Percentiles rank a stretch among this genome's conserved stretches.
Conservation (phyloP, 2,113 vertebrate species). For the Paraplagusia blochii region DNA sequence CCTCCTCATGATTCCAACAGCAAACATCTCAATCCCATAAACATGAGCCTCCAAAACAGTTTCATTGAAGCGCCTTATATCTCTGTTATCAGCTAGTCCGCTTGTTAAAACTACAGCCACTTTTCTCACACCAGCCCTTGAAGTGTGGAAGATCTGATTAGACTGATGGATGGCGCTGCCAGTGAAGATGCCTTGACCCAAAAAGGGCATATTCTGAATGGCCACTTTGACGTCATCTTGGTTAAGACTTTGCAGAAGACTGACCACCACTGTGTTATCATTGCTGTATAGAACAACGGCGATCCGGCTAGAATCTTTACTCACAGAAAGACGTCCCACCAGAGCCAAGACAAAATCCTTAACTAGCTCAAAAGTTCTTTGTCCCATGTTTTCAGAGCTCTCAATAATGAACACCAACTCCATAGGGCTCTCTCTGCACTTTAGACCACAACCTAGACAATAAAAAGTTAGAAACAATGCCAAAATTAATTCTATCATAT, state of each 20-base stretch:
- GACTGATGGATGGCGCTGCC: conserved; percentile 79
- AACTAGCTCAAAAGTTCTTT: conserved; percentile 80
- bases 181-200: conserved; percentile 84
- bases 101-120: conserved; percentile 83
- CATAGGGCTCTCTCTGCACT: conserved; percentile 78
- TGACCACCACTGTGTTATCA: conserved; percentile 71
- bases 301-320: conserved; percentile 57
- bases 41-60: conserved; percentile 64
- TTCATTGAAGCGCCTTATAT: conserved; percentile 63
- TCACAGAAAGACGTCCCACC: conserved; percentile 70
- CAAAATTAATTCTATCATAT: not conserved
- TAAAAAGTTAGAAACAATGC: not conserved
- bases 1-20: conserved; percentile 79
- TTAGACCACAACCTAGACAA: conserved; percentile 80
- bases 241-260: conserved; percentile 70
- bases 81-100: conserved; percentile 77
- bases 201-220: conserved; percentile 79
- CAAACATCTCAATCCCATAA: conserved; percentile 76
- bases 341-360: conserved; percentile 83
- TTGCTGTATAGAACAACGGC: conserved; percentile 87
- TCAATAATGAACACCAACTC: conserved; percentile 89
- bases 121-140: conserved; percentile 72
- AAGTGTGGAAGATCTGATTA: conserved; percentile 66
- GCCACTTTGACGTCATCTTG: conserved; percentile 72
- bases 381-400: conserved; percentile 88